A percentile compares a stretch with the other conserved stretches of the same genome.
phyloP scores from a whole-genome alignment of 2,113 vertebrate genomes.

The Myodes glareolus region DNA sequence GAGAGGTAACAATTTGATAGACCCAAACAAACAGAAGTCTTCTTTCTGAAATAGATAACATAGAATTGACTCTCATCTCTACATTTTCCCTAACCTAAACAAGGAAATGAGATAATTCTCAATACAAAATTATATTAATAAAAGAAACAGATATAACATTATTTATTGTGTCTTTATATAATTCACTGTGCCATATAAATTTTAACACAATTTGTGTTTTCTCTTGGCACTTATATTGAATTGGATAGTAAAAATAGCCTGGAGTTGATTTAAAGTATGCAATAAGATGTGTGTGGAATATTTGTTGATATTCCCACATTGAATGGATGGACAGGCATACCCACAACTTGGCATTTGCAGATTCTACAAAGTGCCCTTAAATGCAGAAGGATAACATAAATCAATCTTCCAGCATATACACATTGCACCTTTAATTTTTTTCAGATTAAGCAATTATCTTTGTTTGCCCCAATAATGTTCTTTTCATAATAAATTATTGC shows the following conservation, averaged over 20 bases:
- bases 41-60: neutral
- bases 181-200: neutral
- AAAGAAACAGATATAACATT: neutral
- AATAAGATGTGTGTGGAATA: neutral
- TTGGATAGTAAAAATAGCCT: neutral
- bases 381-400: neutral
- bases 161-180: neutral
- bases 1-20: conserved; percentile 38
- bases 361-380: neutral
- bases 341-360: neutral
- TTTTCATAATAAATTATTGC: neutral
- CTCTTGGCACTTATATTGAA: neutral
- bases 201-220: neutral
- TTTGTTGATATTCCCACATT: neutral
- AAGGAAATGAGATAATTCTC: neutral
- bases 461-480: conserved; percentile 10
- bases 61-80: neutral
- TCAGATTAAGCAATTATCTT: neutral
- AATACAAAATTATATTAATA: neutral
- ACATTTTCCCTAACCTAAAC: neutral
- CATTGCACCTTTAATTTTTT: neutral
- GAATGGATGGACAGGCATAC: neutral
- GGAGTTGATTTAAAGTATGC: neutral
- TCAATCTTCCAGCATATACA: neutral
- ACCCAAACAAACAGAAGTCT: conserved; percentile 44